These are phyloP conservation scores for Nyctibius bracteatus DNA, from an alignment of 2,113 vertebrate genomes.

Conservation along the genomic window DNA sequence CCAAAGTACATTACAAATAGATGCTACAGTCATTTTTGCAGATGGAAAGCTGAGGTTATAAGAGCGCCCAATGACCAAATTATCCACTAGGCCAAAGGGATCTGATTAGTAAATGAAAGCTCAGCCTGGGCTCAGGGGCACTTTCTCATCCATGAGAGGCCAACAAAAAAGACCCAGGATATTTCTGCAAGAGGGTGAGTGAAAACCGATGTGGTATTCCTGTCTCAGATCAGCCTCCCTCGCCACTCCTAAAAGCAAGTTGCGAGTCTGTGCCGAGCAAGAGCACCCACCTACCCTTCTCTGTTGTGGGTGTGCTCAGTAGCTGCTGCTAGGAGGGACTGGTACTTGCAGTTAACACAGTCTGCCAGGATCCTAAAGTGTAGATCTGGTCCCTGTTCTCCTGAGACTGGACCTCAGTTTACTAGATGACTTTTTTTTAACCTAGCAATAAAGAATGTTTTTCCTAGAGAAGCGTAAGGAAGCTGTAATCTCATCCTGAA, in stretches of 20 bases:
- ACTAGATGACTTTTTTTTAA: not conserved
- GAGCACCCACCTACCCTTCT: not conserved
- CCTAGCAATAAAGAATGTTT: not conserved
- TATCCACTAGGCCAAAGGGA: not conserved
- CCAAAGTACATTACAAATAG: not conserved
- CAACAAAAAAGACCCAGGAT: not conserved
- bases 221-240: not conserved
- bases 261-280: not conserved
- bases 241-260: not conserved
- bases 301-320: not conserved
- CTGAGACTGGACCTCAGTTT: not conserved
- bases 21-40: not conserved
- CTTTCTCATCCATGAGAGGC: not conserved
- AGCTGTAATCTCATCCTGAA: not conserved
- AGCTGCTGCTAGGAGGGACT: not conserved
- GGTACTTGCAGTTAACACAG: not conserved
- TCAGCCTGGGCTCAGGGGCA: not conserved
- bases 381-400: not conserved
- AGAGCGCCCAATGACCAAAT: not conserved
- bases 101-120: not conserved
- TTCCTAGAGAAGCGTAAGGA: not conserved
- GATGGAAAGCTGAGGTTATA: not conserved
- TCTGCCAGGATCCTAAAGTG: rapidly evolving
- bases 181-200: not conserved
- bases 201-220: not conserved